A percentile compares a stretch with the other conserved stretches of the same genome.
Conservation (phyloP, 1,140 invertebrate species). For the Pachypsylla venusta region DNA sequence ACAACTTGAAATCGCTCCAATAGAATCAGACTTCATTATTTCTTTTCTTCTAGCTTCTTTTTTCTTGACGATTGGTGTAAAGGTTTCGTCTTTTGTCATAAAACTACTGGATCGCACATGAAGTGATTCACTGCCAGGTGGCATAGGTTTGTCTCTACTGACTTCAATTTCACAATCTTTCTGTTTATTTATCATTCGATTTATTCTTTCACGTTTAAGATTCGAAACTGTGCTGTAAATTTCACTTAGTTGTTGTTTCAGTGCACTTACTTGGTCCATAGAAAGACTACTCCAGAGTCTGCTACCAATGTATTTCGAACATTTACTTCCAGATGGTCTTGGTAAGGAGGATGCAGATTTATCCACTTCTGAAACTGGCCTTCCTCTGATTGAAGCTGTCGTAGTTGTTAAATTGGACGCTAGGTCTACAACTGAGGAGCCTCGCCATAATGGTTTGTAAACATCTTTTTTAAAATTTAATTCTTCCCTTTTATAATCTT, state of each 20-base stretch:
- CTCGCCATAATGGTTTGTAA: constrained; percentile 68
- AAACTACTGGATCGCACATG: constrained; percentile 55
- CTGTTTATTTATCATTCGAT: constrained; percentile 25
- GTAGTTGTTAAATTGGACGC: constrained; percentile 40
- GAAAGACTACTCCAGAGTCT: constrained; percentile 69
- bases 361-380: constrained; percentile 20
- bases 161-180: constrained; percentile 39
- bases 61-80: constrained; percentile 30
- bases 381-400: constrained; percentile 22
- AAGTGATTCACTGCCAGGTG: constrained; percentile 15
- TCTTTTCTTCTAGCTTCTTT: constrained; percentile 27
- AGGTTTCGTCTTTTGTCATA: constrained; percentile 31
- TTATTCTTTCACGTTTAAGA: constrained; percentile 30
- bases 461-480: constrained; percentile 38
- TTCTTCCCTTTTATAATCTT: constrained; percentile 32
- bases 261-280: constrained; percentile 62
- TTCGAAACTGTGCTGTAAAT: constrained; percentile 47
- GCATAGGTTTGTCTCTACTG: constrained; percentile 15
- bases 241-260: constrained; percentile 65
- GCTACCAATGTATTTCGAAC: constrained; percentile 38
- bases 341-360: constrained; percentile 5
- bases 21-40: constrained; percentile 38
- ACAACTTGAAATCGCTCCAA: constrained; percentile 36
- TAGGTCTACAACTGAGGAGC: constrained; percentile 59
- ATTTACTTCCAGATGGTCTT: constrained; percentile 21